phyloP scores from a whole-genome alignment of 2,888 invertebrate genomes.

The Dicyrtomina minuta region DNA sequence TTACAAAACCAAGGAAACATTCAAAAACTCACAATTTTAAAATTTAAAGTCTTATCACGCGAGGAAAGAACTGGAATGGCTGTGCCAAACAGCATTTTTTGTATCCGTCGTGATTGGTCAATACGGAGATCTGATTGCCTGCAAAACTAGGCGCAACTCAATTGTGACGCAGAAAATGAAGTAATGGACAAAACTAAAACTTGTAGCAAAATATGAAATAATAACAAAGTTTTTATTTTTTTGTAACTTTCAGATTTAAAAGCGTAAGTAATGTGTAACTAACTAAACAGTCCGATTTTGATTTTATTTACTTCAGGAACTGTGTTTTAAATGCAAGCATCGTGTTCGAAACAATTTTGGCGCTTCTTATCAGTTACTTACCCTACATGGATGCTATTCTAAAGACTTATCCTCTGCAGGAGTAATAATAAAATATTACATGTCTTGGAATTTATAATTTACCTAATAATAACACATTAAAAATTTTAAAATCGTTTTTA shows the following conservation, averaged over 20 bases:
- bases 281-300: background rate
- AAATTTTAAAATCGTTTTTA: constrained; percentile 54
- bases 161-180: constrained; percentile 96
- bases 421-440: background rate
- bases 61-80: constrained; percentile 72
- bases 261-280: background rate
- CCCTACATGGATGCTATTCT: constrained; percentile 59
- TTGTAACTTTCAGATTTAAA: background rate
- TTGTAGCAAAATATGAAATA: background rate
- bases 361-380: constrained; percentile 59
- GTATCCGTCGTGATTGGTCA: constrained; percentile 96
- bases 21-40: background rate
- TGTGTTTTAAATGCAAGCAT: constrained; percentile 66
- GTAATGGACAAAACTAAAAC: constrained; percentile 54
- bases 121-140: constrained; percentile 97
- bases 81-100: constrained; percentile 98
- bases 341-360: constrained; percentile 60
- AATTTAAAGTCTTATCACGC: constrained; percentile 35
- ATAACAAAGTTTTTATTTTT: background rate
- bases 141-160: constrained; percentile 95
- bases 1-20: background rate
- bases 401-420: constrained; percentile 51
- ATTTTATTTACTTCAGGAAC: constrained; percentile 56
- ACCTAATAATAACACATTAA: background rate
- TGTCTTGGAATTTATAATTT: background rate